A percentile compares a stretch with the other conserved stretches of the same genome.
These are phyloP conservation scores for Corythornis madagascariensis DNA, from an alignment of 2,113 vertebrate species.

Conservation along the genomic window DNA sequence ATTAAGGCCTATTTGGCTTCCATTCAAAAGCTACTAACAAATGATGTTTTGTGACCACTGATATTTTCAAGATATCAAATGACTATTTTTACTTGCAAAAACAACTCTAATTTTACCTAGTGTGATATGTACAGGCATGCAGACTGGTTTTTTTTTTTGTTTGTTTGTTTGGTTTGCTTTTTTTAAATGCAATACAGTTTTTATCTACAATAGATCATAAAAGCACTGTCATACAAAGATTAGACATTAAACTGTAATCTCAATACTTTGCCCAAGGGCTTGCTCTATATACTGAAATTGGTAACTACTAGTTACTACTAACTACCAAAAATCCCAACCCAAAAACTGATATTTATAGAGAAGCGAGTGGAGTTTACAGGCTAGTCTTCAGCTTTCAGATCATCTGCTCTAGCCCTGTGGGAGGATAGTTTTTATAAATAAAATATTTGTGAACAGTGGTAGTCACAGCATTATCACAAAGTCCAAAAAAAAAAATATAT, in stretches of 20 bases:
- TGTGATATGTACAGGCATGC: fast-evolving
- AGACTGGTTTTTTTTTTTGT: neutral
- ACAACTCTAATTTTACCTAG: neutral
- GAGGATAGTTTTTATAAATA: conserved; percentile 78
- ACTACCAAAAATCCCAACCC: conserved; percentile 20
- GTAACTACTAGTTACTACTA: neutral
- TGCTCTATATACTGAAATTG: neutral
- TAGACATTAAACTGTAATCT: neutral
- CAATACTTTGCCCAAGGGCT: neutral
- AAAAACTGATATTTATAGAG: conserved; percentile 35
- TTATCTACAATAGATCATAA: neutral
- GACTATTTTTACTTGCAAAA: neutral
- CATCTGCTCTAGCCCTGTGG: conserved; percentile 66
- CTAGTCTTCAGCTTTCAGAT: conserved; percentile 69
- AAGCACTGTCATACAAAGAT: neutral
- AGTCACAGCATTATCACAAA: conserved; percentile 76
- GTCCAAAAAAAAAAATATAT: conserved; percentile 75
- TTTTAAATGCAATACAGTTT: neutral
- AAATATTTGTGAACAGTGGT: conserved; percentile 79
- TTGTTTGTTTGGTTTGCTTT: too few species aligned
- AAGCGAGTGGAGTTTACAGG: conserved; percentile 27
- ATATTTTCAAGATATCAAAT: neutral
- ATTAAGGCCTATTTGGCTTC: neutral
- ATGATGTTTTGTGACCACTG: neutral
- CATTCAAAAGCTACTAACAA: neutral